These are phyloP conservation scores for Anniella stebbinsi DNA, from an alignment of 2,797 vertebrate genomes.

Conservation along the genomic window DNA sequence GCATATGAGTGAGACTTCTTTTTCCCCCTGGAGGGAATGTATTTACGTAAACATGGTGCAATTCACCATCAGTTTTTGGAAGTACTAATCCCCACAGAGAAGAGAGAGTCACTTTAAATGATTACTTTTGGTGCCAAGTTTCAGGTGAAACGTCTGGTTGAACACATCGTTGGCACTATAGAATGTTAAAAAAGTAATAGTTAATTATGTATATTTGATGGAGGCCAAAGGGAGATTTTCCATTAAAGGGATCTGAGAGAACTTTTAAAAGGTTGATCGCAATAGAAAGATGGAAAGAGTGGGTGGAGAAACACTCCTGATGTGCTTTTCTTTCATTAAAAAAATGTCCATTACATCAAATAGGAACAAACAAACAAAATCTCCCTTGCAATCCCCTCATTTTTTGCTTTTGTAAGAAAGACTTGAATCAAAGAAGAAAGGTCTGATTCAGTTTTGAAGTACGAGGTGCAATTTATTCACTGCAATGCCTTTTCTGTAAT, in stretches of 20 bases:
- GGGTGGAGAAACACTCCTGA: constrained; percentile 29
- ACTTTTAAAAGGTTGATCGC: constrained; percentile 50
- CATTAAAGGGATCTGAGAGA: constrained; percentile 38
- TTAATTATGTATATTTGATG: not conserved
- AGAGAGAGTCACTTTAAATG: not conserved
- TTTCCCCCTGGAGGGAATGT: too few species aligned
- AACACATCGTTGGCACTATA: constrained; percentile 22
- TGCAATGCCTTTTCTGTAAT: constrained; percentile 52
- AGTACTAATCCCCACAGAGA: not conserved
- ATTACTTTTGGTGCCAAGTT: not conserved
- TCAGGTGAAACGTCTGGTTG: not conserved
- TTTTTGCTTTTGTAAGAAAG: constrained; percentile 53
- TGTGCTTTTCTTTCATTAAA: constrained; percentile 55
- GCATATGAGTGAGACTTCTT: too few species aligned
- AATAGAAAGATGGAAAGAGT: constrained; percentile 56
- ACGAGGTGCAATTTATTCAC: constrained; percentile 65
- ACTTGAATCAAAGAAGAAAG: constrained; percentile 64
- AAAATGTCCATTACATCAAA: constrained; percentile 50
- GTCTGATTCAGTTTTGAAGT: constrained; percentile 58
- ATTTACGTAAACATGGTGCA: not conserved
- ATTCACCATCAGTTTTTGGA: not conserved
- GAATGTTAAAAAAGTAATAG: not conserved
- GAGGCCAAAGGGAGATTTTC: constrained; percentile 21
- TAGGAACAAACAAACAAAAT: constrained; percentile 3
- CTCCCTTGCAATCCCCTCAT: constrained; percentile 26